These are phyloP conservation scores for Crypturellus undulatus DNA, from an alignment of 2,113 vertebrate genomes.

Conservation along the genomic window DNA sequence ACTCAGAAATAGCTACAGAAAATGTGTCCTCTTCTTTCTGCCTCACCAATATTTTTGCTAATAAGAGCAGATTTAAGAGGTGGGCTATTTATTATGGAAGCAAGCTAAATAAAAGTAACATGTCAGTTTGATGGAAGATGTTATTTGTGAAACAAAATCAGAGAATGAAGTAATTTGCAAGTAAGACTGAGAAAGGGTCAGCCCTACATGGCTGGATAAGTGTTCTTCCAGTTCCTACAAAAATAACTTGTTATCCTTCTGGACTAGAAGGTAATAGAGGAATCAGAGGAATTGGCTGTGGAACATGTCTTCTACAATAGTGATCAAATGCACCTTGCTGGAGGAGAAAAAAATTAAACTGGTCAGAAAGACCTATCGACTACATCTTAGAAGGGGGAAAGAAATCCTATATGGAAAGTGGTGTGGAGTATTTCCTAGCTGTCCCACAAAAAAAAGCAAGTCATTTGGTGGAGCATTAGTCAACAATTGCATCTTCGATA, in stretches of 20 bases:
- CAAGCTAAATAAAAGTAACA: constrained; percentile 69
- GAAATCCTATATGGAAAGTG: not conserved
- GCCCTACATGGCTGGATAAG: not conserved
- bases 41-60: constrained; percentile 54
- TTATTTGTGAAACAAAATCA: constrained; percentile 73
- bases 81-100: constrained; percentile 74
- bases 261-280: not conserved
- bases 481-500: not conserved
- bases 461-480: not conserved
- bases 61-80: constrained; percentile 76
- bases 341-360: not conserved
- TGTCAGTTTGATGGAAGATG: constrained; percentile 77
- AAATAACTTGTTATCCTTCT: not conserved
- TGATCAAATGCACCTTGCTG: not conserved
- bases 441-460: not conserved
- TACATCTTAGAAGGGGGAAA: not conserved
- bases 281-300: not conserved
- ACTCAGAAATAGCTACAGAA: constrained; percentile 38
- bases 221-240: not conserved
- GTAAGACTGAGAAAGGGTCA: not conserved
- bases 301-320: not conserved
- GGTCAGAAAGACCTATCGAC: not conserved
- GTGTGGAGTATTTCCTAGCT: not conserved
- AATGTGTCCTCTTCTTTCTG: constrained; percentile 3
- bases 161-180: constrained; percentile 50